Evolutionary conservation across 2,113 vertebrate species (phyloP), one percentile per base, ranked within the genome.

Genomic region (Xiphophorus hellerii): DNA sequence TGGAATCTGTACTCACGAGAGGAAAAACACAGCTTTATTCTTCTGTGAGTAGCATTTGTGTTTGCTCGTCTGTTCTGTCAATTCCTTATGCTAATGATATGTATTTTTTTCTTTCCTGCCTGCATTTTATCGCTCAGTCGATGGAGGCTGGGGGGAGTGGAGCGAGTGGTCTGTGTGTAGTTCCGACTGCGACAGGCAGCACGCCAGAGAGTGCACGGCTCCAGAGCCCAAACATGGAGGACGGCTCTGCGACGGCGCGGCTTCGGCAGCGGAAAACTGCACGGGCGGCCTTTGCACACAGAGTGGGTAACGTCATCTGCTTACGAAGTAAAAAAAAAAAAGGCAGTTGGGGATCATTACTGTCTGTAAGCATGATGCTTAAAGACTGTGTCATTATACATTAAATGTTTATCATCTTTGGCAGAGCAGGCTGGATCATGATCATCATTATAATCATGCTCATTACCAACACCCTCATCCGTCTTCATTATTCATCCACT

Each of bases 261-360:
- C 95, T 27, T 91, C 97, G 35, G 96, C 96, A 42, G 93, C 94
- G 0, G 96, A 97, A 78, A 99, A 99, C 84, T 99, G 97, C 94
- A 99, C 97, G 0, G 96, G 97, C n/a, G 97, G 97, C n/a, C 94
- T 98, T 0, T 99, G 97, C 91, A 95, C 96, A 66, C 96, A 98
- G 94, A 96, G 97, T 98, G 94, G 89, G 93, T 84, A 17, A 62
- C 77, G 33, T 27, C 71, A 22, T 7, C 62, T 39, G 33, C 22
- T 48, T 42, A 35, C 29, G 66, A 73, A 1, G 22, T 35, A 39
- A 39, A 48, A 69, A 72, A 51, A 35, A 66, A 13, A 73, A 48
- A 44, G 22, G 65, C 12, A 73, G 54, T 66, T 69, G 14, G 22
- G 31, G 71, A 27, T 73, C 74, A 82, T 84, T 60, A 62, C 44